A percentile compares a stretch with the other conserved stretches of the same genome.
Evolutionary conservation across 2,888 invertebrate species (phyloP).

Genomic region (Stenodema calcarata): DNA sequence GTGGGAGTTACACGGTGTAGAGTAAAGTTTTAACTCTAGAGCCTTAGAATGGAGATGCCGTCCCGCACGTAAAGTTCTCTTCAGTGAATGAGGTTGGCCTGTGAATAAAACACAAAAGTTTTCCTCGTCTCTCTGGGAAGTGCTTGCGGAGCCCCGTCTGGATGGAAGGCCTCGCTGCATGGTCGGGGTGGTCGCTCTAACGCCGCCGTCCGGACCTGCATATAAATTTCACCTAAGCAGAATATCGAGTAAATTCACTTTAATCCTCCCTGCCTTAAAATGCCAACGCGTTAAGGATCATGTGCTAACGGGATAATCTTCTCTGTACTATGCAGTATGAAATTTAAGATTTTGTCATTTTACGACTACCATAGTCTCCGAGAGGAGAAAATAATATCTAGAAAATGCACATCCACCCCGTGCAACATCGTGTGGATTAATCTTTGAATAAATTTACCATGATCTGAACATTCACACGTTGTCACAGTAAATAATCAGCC

Average conservation of each 20-base stretch:
- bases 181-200: neutral
- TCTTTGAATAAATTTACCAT: too few relatives aligned
- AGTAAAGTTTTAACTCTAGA: neutral
- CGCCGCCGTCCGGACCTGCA: neutral
- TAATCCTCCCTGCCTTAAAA: neutral
- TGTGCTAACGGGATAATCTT: neutral
- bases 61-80: neutral
- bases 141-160: neutral
- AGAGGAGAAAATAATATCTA: too few relatives aligned
- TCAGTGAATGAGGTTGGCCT: neutral
- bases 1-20: neutral
- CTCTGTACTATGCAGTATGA: neutral
- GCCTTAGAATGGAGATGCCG: neutral
- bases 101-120: constrained; percentile 12
- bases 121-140: neutral
- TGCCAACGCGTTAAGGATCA: neutral
- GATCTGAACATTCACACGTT: too few relatives aligned
- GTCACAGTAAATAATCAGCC: too few relatives aligned
- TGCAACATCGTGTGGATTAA: too few relatives aligned
- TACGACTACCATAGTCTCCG: too few relatives aligned
- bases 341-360: too few relatives aligned
- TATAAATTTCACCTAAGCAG: neutral
- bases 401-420: too few relatives aligned
- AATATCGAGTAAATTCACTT: neutral
- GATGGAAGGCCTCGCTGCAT: neutral